These are phyloP conservation scores for Protosalanx chinensis DNA, from an alignment of 2,797 vertebrate genomes.

Conservation along the genomic window DNA sequence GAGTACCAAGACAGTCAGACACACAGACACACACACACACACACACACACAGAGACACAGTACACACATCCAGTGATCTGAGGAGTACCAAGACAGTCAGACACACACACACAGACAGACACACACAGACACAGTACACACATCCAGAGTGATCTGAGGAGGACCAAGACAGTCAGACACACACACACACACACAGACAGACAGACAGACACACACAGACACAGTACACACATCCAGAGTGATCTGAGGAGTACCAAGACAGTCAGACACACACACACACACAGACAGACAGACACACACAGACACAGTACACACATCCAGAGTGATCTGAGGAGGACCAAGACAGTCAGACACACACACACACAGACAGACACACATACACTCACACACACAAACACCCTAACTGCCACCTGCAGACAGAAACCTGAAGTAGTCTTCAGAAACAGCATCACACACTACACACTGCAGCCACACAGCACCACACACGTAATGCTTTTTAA, in stretches of 20 bases:
- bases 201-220: too few relatives aligned
- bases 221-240: too few relatives aligned
- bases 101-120: slow-evolving; percentile 4
- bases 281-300: too few relatives aligned
- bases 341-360: not conserved
- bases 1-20: not conserved
- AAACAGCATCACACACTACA: too few relatives aligned
- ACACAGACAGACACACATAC: not conserved
- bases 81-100: not conserved
- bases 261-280: not conserved
- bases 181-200: not conserved
- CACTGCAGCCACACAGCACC: too few relatives aligned
- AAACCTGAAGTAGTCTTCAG: too few relatives aligned
- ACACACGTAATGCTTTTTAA: too few relatives aligned
- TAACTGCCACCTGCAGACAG: too few relatives aligned
- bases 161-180: not conserved
- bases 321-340: not conserved
- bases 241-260: not conserved
- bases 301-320: not conserved
- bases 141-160: too few relatives aligned
- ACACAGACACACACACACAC: slow-evolving; percentile 2
- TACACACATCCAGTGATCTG: too few relatives aligned
- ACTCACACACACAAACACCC: too few relatives aligned
- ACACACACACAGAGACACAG: too few relatives aligned
- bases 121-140: not conserved